phyloP scores from a whole-genome alignment of 2,797 vertebrate species.

The Crocodylus rhombifer region DNA sequence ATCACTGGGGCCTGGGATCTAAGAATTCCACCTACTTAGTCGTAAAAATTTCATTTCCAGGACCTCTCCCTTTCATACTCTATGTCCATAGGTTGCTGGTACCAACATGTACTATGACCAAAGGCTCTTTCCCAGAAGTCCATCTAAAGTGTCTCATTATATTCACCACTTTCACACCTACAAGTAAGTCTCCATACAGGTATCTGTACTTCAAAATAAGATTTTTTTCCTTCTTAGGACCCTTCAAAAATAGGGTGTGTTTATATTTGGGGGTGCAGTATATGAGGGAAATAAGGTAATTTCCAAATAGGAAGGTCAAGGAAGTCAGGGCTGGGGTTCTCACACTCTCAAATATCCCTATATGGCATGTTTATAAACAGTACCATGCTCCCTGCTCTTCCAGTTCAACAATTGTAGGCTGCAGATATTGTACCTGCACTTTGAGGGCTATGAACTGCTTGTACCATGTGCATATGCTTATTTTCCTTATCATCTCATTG shows the following conservation, averaged over 20 bases:
- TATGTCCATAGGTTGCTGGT: background rate
- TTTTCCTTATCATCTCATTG: background rate
- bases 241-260: too few relatives aligned
- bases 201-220: too few relatives aligned
- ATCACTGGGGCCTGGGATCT: background rate
- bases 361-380: background rate
- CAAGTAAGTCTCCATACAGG: background rate
- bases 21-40: background rate
- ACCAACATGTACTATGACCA: background rate
- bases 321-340: background rate
- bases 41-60: background rate
- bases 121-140: background rate
- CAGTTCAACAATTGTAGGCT: background rate
- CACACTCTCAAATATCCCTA: background rate
- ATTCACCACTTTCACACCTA: background rate
- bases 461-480: fast-evolving
- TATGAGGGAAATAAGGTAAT: too few relatives aligned
- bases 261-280: too few relatives aligned
- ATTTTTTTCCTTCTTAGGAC: too few relatives aligned
- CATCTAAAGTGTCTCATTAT: background rate
- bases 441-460: background rate
- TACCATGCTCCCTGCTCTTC: background rate
- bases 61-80: background rate
- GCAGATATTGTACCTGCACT: background rate
- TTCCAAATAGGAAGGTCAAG: background rate